Evolutionary conservation across 1,140 invertebrate genomes (phyloP), one percentile per base, ranked within the genome.

Genomic region (Drosophila lacteicornis): DNA sequence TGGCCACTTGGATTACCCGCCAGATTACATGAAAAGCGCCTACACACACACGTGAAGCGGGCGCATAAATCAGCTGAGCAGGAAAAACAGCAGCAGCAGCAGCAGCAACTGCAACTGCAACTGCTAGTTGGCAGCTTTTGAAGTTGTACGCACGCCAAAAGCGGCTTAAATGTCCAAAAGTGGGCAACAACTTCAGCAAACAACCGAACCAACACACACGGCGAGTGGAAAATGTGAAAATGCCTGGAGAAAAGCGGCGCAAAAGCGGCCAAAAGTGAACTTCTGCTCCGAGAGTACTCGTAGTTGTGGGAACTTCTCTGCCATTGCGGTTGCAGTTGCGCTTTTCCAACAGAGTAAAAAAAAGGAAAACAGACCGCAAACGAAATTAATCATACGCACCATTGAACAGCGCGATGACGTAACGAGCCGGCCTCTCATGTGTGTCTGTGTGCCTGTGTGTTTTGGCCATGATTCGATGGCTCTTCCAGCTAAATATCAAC

Each of bases 121-220:
- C 75, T 82, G 82, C 83, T 75, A 69, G 51, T 71, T 79, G 77
- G 51, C 76, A 61, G 75, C 77, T 79, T 79, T 79, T 79, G 77
- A 79, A 87, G 84, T 88, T 88, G 85, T 90, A 90, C 86, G 86
- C 85, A 90, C 80, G 85, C 85, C 85, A 90, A 90, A 90, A 86
- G 85, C 86, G 86, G 85, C 86, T 90, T 90, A 90, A 90, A 90
- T 90, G 85, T 90, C 85, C 85, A 90, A 90, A 78, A 90, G 86
- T 90, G 85, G 85, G 77, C 71, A 80, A 87, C 82, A 82, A 86
- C 79, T 82, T 43, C 38, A 61, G 19, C 42, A 47, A 81, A 74
- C 57, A 82, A 60, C 82, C 79, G 51, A 56, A 65, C 40, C 67
- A 74, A 15, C 62, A 40, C 42, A 49, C 67, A 61, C 43, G 61